A percentile compares a stretch with the other conserved stretches of the same genome.
Conservation (phyloP, 2,888 invertebrate genomes). For the Willowsia nigromaculata region DNA sequence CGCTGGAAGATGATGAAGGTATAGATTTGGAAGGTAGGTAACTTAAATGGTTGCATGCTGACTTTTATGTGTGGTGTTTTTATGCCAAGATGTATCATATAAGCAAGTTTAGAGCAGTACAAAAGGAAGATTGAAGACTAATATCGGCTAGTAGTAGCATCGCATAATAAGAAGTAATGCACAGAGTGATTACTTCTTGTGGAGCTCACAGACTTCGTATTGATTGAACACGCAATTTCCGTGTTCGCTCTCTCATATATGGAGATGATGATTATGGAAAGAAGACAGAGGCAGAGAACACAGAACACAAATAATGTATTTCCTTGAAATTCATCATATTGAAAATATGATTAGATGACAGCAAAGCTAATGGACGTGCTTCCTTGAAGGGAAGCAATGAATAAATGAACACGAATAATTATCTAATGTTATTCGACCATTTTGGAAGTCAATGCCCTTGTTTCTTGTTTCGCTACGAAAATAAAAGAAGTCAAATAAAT, state of each 20-base stretch:
- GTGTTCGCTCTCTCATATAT: not conserved
- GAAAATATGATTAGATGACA: not conserved
- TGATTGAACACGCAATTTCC: conserved; percentile 8
- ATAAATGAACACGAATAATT: not conserved
- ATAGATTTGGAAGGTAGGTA: too few species aligned
- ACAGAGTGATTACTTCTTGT: not conserved
- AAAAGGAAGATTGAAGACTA: not conserved
- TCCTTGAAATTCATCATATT: conserved; percentile 12
- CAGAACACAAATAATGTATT: not conserved
- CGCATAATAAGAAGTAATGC: not conserved
- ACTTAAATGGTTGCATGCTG: too few species aligned
- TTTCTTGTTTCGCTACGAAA: not conserved
- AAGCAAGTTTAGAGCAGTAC: not conserved
- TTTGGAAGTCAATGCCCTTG: conserved; percentile 7
- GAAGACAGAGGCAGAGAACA: not conserved
- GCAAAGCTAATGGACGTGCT: not conserved
- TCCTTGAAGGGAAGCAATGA: not conserved
- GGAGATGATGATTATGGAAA: not conserved
- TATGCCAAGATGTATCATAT: not conserved
- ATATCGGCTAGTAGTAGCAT: not conserved
- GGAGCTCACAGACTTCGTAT: not conserved
- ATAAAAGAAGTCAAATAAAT: not conserved
- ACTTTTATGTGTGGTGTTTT: not conserved
- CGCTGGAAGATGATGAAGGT: too few species aligned
- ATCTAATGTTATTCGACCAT: not conserved